Percentiles rank a stretch among this genome's conserved stretches.
These are phyloP conservation scores for Whitmania pigra DNA, from an alignment of 1,140 invertebrate species.

Conservation along the genomic window DNA sequence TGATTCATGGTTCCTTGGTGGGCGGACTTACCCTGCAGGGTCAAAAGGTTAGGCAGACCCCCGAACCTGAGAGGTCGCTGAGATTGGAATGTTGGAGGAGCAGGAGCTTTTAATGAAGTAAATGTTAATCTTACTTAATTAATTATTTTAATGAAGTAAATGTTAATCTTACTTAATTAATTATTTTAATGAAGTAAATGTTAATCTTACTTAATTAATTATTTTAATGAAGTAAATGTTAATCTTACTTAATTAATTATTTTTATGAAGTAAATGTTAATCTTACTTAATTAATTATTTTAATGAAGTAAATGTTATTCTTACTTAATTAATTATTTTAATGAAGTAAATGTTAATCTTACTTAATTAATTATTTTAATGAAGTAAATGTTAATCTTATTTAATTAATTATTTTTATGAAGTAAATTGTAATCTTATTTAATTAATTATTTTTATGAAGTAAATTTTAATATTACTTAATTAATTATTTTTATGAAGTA, in stretches of 20 bases:
- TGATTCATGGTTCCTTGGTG: not conserved
- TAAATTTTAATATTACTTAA: not conserved
- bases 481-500: not conserved
- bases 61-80: too few relatives aligned
- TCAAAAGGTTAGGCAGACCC: too few relatives aligned
- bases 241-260: too few relatives aligned
- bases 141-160: not conserved
- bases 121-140: not conserved
- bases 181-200: not conserved
- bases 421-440: too few relatives aligned
- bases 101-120: not conserved
- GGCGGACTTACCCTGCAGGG: too few relatives aligned
- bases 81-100: not conserved
- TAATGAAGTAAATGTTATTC: not conserved
- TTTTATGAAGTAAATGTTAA: not conserved
- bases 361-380: too few relatives aligned
- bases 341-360: not conserved
- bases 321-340: too few relatives aligned
- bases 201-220: too few relatives aligned
- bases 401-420: too few relatives aligned
- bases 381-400: not conserved
- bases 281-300: too few relatives aligned
- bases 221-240: not conserved
- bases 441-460: not conserved
- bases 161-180: too few relatives aligned